Base-by-base conservation (phyloP, 2,888 invertebrate genomes). In the Leuctra nigra region DNA sequence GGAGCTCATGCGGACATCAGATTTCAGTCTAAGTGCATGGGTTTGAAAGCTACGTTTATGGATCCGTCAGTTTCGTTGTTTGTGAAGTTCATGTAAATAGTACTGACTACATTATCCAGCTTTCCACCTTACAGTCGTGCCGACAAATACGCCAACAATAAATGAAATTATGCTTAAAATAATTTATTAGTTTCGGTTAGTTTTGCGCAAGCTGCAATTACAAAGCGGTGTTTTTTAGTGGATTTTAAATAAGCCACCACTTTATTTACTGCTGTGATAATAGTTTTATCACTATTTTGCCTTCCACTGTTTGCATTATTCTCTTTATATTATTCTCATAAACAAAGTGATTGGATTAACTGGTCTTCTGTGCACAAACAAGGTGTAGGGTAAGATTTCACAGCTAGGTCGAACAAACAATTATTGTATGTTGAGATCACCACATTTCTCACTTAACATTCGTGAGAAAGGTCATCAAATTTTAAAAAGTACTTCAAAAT, bases 181-280 rank as follows among this genome's bases (percentile, higher is more conserved):
- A 11, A 29, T 29, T 29, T 29, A n/a, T n/a, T n/a, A n/a, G n/a
- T n/a, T n/a, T 14, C 18, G 14, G 20, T 41, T 41, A 11, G 18
- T 41, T 41, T 41, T 41, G 20, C 16, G 41, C 11, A 29, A 29
- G 7, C 29, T 7, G 6, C 11, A 7, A 7, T 7, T 7, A 6
- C 29, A 11, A 29, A n/a, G 41, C 41, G 41, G 41, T 16, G 4
- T 18, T 4, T 16, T 16, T 41, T 41, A n/a, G 50, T 50, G 35
- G 33, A 50, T 50, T 50, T 50, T 22, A 50, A 33, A 35, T 35
- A 50, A 50, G 33, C 22, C 50, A 18, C 41, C 33, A 13, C n/a
- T 9, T 50, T 50, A 50, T 50, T 50, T 50, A 50, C 50, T 50
- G 20, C 50, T 16, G 4, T 16, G 50, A 50, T 50, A 6, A 50